Percentiles rank a stretch among this genome's conserved stretches.
These are phyloP conservation scores for Thunnus thynnus DNA, from an alignment of 2,113 vertebrate genomes.

Conservation along the genomic window DNA sequence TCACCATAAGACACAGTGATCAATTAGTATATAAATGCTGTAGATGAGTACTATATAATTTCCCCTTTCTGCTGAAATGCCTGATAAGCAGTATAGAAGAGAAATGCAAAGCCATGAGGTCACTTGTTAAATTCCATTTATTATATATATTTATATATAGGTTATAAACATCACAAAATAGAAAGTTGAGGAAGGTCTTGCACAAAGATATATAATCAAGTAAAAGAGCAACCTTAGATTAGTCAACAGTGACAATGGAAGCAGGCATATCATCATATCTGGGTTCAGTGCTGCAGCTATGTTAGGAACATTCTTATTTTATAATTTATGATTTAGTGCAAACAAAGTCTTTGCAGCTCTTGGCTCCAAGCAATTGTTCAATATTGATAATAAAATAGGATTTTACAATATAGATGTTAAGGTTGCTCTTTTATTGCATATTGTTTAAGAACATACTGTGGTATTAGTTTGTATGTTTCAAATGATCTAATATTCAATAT, in stretches of 20 bases:
- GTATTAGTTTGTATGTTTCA: constrained; percentile 59
- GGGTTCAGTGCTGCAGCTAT: constrained; percentile 68
- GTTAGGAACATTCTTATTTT: constrained; percentile 70
- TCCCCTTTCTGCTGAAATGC: not conserved
- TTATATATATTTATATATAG: constrained; percentile 79
- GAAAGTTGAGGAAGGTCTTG: constrained; percentile 76
- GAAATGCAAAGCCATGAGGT: constrained; percentile 46
- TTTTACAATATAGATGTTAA: constrained; percentile 66
- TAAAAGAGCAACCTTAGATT: constrained; percentile 82
- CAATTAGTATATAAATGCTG: not conserved
- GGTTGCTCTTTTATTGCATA: constrained; percentile 84
- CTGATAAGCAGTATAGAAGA: constrained; percentile 3
- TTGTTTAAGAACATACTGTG: constrained; percentile 71
- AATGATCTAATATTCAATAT: constrained; percentile 71
- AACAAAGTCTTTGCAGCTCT: constrained; percentile 70
- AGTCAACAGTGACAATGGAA: constrained; percentile 64
- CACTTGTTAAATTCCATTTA: constrained; percentile 77
- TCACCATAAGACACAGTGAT: not conserved
- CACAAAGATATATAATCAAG: constrained; percentile 77
- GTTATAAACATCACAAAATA: constrained; percentile 86
- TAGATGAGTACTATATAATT: not conserved
- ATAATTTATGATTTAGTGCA: constrained; percentile 76
- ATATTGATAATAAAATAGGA: constrained; percentile 73
- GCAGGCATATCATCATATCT: constrained; percentile 65
- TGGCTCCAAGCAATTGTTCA: constrained; percentile 57